Conservation (phyloP, 2,113 vertebrate species). For the Zapus hudsonius region DNA sequence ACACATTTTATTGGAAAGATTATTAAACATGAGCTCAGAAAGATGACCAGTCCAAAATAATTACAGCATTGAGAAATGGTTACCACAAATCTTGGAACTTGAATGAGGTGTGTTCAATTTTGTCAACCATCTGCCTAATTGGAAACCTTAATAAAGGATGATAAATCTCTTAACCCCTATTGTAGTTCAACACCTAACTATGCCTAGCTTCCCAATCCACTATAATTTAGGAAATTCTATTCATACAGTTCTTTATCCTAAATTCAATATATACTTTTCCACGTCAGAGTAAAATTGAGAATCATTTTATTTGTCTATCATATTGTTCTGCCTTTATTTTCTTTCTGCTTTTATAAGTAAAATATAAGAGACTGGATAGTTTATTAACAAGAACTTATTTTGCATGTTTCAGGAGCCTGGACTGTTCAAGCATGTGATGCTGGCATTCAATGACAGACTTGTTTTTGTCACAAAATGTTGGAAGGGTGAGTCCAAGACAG, state of each 20-base stretch:
- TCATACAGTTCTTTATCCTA: neutral
- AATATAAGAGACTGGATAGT: neutral
- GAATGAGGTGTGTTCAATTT: neutral
- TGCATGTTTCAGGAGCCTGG: neutral
- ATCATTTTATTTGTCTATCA: neutral
- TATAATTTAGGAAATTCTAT: neutral
- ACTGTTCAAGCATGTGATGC: neutral
- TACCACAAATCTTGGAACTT: neutral
- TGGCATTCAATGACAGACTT: neutral
- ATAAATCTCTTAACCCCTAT: too few relatives aligned
- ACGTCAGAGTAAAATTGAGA: neutral
- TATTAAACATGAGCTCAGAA: neutral
- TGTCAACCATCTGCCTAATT: neutral
- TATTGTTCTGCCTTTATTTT: neutral
- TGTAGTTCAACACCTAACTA: too few relatives aligned
- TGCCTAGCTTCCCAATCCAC: too few relatives aligned
- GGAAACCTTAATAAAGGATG: too few relatives aligned
- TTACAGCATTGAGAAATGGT: rapidly evolving
- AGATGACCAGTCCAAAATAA: neutral
- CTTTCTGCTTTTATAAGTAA: neutral
- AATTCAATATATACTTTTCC: neutral
- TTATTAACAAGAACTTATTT: neutral
- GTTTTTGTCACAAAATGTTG: neutral
- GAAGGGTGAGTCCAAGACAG: neutral
- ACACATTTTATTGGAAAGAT: neutral